Evolutionary conservation across 2,888 invertebrate species (phyloP), one percentile per base, ranked within the genome.

Genomic region (Nomada fabriciana): DNA sequence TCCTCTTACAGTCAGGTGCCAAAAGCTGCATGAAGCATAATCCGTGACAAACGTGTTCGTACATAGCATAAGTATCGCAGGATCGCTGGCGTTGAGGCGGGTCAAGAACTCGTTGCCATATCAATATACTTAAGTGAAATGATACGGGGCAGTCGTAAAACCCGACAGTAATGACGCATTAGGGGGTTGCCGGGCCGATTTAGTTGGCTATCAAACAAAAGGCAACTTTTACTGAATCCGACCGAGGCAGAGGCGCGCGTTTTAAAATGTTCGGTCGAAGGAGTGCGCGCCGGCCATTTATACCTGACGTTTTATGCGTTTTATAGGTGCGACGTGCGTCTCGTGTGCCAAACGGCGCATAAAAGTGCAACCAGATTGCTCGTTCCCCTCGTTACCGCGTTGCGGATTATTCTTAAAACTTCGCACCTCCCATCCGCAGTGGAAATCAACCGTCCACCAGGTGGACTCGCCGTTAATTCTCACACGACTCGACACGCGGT

Each of bases 51-150:
- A 69, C 83, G 84, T 91, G 91, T 91, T 92, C 88, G 72, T 90
- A 92, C 91, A 90, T 91, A 90, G 90, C 89, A 68, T 75, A 84
- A 70, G 83, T 78, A 76, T 53, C 69, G 86, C 76, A 69, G 80
- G 73, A 89, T 89, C 87, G 89, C 91, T 90, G 89, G 87, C 90
- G 91, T 93, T 93, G 92, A 89, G 90, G 92, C 91, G 93, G 93
- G 93, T 93, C 92, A 91, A 92, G 93, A 94, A 91, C 94, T 93
- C 94, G 93, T 94, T 92, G 93, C 93, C 93, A 93, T 94, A 94
- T 94, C 94, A 94, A 94, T 94, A 94, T 94, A 94, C 93, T 93
- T 94, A 94, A 94, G 94, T 94, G 93, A 94, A 94, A 94, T 94
- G 94, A 94, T 93, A 94, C 93, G 93, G 93, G 94, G 90, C 91